phyloP scores from a whole-genome alignment of 1,140 invertebrate species.

The Alviniconcha marisindica region DNA sequence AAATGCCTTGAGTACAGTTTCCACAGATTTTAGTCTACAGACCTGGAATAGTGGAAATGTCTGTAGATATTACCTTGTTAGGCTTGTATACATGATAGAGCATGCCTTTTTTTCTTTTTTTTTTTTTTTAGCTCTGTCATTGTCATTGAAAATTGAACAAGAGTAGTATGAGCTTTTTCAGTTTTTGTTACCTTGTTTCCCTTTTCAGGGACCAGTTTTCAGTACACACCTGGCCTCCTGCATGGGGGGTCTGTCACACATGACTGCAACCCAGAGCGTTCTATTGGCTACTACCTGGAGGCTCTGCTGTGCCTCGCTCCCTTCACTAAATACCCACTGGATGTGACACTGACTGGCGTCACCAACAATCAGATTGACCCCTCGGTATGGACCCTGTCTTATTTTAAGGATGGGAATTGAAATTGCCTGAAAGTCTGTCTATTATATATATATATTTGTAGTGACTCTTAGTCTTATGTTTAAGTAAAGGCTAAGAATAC shows the following conservation, averaged over 20 bases:
- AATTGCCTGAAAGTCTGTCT: too few relatives aligned
- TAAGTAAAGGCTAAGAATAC: too few relatives aligned
- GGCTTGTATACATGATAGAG: too few relatives aligned
- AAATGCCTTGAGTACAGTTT: too few relatives aligned
- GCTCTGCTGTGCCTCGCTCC: constrained; percentile 91
- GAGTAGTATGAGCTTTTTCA: neutral
- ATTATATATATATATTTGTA: too few relatives aligned
- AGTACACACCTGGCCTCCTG: constrained; percentile 92
- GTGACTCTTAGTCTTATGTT: too few relatives aligned
- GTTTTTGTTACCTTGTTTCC: constrained; percentile 13
- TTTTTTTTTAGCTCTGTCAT: too few relatives aligned
- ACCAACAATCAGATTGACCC: constrained; percentile 86
- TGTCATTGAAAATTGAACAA: too few relatives aligned
- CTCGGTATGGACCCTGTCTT: constrained; percentile 77
- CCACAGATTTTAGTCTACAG: too few relatives aligned
- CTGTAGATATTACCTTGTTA: constrained; percentile 3
- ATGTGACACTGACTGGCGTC: constrained; percentile 89
- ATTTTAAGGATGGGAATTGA: too few relatives aligned
- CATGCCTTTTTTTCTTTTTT: neutral
- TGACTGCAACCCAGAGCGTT: constrained; percentile 88
- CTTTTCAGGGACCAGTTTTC: constrained; percentile 84
- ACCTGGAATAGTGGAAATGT: too few relatives aligned
- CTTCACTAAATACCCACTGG: constrained; percentile 94
- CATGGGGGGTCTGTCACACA: constrained; percentile 91
- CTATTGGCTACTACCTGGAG: constrained; percentile 96